phyloP scores from a whole-genome alignment of 2,888 invertebrate genomes.

The Geophilus truncorum region DNA sequence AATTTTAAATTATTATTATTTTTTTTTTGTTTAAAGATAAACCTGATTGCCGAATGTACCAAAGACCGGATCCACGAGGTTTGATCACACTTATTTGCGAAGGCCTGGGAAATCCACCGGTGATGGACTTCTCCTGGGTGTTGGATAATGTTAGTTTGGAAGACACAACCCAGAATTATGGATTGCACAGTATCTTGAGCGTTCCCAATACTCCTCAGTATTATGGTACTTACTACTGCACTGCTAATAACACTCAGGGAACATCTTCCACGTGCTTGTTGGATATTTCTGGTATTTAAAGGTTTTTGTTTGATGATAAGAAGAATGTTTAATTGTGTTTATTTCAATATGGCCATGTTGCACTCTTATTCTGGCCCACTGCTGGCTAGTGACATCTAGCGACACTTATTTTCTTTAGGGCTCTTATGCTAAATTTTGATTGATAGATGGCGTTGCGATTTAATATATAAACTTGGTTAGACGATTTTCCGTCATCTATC shows the following conservation, averaged over 20 bases:
- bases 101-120: constrained; percentile 71
- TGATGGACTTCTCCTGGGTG: constrained; percentile 71
- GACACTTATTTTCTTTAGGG: too few relatives aligned
- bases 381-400: too few relatives aligned
- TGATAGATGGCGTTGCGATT: too few relatives aligned
- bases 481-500: too few relatives aligned
- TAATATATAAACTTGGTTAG: too few relatives aligned
- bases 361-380: too few relatives aligned
- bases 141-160: constrained; percentile 77
- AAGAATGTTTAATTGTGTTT: too few relatives aligned
- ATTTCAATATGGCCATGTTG: too few relatives aligned
- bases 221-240: constrained; percentile 73
- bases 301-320: too few relatives aligned
- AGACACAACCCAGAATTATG: constrained; percentile 58
- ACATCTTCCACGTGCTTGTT: constrained; percentile 55
- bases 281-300: constrained; percentile 53
- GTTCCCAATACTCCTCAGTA: constrained; percentile 60
- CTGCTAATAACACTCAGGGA: constrained; percentile 78
- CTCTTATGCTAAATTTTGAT: too few relatives aligned
- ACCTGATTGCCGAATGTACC: constrained; percentile 75
- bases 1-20: neutral
- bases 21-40: constrained; percentile 57
- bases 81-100: constrained; percentile 73
- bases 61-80: constrained; percentile 62
- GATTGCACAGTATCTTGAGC: constrained; percentile 59